Evolutionary conservation across 1,140 invertebrate species (phyloP).

Genomic region (Tetramorium parvispinum): DNA sequence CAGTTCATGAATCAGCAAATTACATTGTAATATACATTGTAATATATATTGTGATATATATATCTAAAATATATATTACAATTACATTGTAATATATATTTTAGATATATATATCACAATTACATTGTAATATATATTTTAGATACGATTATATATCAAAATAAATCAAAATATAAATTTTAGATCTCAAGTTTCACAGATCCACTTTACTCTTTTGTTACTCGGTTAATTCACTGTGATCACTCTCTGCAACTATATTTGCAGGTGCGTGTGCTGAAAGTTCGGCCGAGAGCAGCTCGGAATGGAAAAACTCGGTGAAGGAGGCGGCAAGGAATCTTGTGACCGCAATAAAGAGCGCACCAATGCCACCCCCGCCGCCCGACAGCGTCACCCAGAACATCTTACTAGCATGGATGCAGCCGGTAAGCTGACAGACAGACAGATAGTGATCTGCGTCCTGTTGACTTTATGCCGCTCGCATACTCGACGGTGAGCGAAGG

Average conservation of each 20-base stretch:
- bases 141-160: neutral
- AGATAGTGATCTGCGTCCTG: neutral
- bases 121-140: neutral
- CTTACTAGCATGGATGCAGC: conserved; percentile 83
- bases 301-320: conserved; percentile 82
- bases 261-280: conserved; percentile 79
- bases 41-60: neutral
- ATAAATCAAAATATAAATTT: neutral
- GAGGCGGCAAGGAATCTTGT: conserved; percentile 81
- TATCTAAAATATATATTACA: too few relatives aligned
- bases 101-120: too few relatives aligned
- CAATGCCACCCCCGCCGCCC: conserved; percentile 78
- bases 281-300: conserved; percentile 71
- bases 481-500: neutral
- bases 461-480: neutral
- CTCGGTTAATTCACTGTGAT: neutral
- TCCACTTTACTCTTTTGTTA: neutral
- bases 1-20: neutral
- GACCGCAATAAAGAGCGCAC: conserved; percentile 79
- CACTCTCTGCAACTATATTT: conserved; percentile 7
- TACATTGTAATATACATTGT: too few relatives aligned
- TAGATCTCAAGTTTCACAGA: neutral
- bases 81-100: too few relatives aligned
- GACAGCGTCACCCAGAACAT: conserved; percentile 79
- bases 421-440: conserved; percentile 74